These are phyloP conservation scores for Euglossa dilemma DNA, from an alignment of 1,140 invertebrate species.

Conservation along the genomic window DNA sequence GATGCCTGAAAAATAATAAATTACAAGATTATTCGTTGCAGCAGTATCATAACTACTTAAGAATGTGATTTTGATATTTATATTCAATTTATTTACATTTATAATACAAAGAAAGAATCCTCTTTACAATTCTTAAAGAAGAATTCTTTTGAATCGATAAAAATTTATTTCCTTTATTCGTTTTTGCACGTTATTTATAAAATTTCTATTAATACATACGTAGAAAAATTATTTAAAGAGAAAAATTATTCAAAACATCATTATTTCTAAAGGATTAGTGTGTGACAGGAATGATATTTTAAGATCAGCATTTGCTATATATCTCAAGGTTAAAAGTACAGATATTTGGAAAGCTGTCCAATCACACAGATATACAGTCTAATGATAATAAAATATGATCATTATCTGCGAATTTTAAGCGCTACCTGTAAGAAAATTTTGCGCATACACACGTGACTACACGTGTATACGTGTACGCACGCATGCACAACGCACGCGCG, in stretches of 20 bases:
- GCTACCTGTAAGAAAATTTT: conserved; percentile 29
- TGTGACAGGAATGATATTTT: conserved; percentile 16
- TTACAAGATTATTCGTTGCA: conserved; percentile 24
- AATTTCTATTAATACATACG: not conserved
- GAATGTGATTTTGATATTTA: not conserved
- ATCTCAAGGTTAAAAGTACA: conserved; percentile 65
- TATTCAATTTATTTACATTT: not conserved
- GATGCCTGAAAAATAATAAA: conserved; percentile 81
- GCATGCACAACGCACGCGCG: conserved; percentile 38
- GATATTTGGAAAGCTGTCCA: conserved; percentile 74
- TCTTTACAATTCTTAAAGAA: not conserved
- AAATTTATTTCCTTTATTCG: not conserved
- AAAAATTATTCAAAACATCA: not conserved
- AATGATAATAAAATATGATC: conserved; percentile 54
- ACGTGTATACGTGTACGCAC: conserved; percentile 11
- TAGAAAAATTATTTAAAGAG: not conserved
- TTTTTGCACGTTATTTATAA: not conserved
- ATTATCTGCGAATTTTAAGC: conserved; percentile 55
- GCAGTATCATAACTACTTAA: not conserved
- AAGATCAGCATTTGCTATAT: conserved; percentile 51
- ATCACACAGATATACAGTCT: conserved; percentile 61
- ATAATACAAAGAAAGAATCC: not conserved
- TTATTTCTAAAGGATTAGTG: not conserved
- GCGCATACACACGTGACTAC: conserved; percentile 16
- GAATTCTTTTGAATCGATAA: not conserved